Evolutionary conservation across 2,797 vertebrate genomes (phyloP), one percentile per base, ranked within the genome.

Genomic region (Ambastaia sidthimunki): DNA sequence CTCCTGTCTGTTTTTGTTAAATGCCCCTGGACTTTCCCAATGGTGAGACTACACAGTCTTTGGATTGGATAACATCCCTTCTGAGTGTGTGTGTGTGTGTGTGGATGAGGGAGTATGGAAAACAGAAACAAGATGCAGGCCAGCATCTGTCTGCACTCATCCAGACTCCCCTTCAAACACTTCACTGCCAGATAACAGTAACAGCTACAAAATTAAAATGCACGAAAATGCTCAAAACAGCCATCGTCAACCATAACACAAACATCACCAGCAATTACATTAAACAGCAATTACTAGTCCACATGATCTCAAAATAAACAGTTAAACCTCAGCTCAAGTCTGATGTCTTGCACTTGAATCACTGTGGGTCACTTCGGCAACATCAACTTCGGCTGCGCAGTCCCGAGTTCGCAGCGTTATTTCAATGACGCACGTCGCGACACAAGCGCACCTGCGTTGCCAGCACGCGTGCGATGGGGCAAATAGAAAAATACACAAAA

Each of bases 301-400:
- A 74, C 48, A 65, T 12, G 1, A 44, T 11, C 9, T n/a, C n/a
- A 55, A 0, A 68, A 76, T 21, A 55, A 52, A 57, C 1, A 25
- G 19, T 7, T 4, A 41, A 55, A 55, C 54, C 6, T 37, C 6
- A 37, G 34, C 34, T 37, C 6, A 37, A 7, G 5, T 62, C 0
- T 31, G n/a, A 48, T 50, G 10, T 34, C n/a, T 9, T 10, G 21
- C 16, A 19, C 23, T 11, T 28, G 3, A 19, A 66, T 25, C 9
- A 21, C 19, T 6, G 50, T 6, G 7, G 62, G 2, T 18, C 48
- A 69, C 86, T 47, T 41, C 23, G 86, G 87, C 86, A 85, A 85
- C 86, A 85, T 86, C 48, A 83, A 83, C 81, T 81, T 78, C 44
- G 2, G 83, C 78, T 88, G 78, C 84, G 68, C 89, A 84, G 89